Conservation (phyloP, 1,140 invertebrate species). For the Ceratina calcarata region DNA sequence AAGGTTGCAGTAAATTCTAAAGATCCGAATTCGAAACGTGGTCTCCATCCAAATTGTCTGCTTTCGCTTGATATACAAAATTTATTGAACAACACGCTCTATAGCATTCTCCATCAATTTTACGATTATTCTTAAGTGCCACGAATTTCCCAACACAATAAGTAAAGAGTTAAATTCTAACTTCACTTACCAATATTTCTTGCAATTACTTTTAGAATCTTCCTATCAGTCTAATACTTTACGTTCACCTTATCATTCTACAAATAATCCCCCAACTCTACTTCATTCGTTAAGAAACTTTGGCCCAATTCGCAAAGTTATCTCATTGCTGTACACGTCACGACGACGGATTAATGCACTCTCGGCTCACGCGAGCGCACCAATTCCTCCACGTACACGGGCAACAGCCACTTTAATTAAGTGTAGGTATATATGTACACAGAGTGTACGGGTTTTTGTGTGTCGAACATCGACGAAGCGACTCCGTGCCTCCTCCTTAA, state of each 20-base stretch:
- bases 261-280: neutral
- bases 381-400: neutral
- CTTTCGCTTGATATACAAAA: too few relatives aligned
- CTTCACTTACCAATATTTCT: too few relatives aligned
- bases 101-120: too few relatives aligned
- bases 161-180: too few relatives aligned
- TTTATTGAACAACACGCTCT: too few relatives aligned
- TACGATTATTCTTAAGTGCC: too few relatives aligned
- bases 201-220: too few relatives aligned
- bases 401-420: slow-evolving; percentile 32
- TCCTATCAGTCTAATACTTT: too few relatives aligned
- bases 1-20: slow-evolving; percentile 1
- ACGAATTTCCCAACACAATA: too few relatives aligned
- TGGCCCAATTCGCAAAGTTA: slow-evolving; percentile 9
- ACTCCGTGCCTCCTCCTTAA: slow-evolving; percentile 56
- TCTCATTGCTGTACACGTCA: neutral
- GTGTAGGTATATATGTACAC: neutral
- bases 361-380: neutral
- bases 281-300: neutral
- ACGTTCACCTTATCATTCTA: neutral
- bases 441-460: slow-evolving; percentile 28
- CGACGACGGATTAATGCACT: slow-evolving; percentile 48
- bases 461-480: slow-evolving; percentile 19
- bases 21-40: neutral
- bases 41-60: neutral